Conservation (phyloP, 2,888 invertebrate species). For the Atethmia centrago region DNA sequence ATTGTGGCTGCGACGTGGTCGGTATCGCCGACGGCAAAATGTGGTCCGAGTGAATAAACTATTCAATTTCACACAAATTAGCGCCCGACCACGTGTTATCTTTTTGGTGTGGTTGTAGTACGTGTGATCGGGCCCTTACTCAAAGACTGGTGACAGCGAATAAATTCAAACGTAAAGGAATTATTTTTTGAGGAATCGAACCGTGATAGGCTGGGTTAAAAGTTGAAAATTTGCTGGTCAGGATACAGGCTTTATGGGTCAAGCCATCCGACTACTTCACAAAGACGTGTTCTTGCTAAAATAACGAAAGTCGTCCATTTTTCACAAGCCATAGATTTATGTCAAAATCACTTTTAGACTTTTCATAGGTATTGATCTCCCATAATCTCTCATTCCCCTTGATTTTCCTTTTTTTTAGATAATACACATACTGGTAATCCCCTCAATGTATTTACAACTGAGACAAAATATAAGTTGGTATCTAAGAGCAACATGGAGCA, state of each 20-base stretch:
- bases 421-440: neutral
- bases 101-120: too few species aligned
- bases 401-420: too few species aligned
- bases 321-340: neutral
- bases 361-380: neutral
- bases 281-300: neutral
- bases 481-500: neutral
- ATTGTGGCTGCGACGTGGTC: too few species aligned
- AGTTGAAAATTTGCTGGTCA: neutral
- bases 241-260: neutral
- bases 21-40: too few species aligned
- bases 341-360: neutral
- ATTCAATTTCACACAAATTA: too few species aligned
- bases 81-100: too few species aligned
- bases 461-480: neutral
- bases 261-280: neutral
- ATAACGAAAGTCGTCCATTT: neutral
- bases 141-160: neutral
- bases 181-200: neutral
- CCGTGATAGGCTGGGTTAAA: neutral
- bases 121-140: too few species aligned
- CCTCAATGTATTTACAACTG: neutral
- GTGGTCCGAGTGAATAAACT: too few species aligned
- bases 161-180: slow-evolving; percentile 4
- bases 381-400: too few species aligned